These are phyloP conservation scores for Eupsilia transversa DNA, from an alignment of 2,888 invertebrate species.

Conservation along the genomic window DNA sequence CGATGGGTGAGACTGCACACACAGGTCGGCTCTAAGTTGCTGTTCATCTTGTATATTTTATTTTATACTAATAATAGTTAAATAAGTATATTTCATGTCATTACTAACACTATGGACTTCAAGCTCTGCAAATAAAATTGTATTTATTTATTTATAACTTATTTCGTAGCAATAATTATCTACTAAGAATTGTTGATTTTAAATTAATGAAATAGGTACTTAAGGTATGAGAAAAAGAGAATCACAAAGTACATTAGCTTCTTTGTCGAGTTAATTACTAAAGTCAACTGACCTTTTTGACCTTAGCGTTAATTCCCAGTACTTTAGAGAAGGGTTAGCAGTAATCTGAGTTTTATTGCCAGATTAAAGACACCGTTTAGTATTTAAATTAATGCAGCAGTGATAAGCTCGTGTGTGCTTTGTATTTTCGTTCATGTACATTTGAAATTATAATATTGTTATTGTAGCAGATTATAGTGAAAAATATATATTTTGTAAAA, in stretches of 20 bases:
- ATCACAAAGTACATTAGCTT: conserved; percentile 20
- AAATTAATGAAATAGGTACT: not conserved
- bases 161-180: not conserved
- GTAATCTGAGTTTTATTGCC: conserved; percentile 58
- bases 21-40: no score
- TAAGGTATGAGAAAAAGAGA: conserved; percentile 9
- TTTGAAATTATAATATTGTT: conserved; percentile 29
- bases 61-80: no score
- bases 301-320: conserved; percentile 61
- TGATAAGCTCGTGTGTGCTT: conserved; percentile 48
- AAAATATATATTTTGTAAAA: not conserved
- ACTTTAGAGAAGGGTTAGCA: conserved; percentile 51
- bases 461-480: conserved; percentile 4
- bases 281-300: conserved; percentile 61
- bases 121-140: no score
- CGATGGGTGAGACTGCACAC: no score
- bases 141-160: no score
- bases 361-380: conserved; percentile 46
- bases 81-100: no score
- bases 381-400: conserved; percentile 49
- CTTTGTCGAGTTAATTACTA: conserved; percentile 52
- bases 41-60: no score
- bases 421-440: conserved; percentile 24
- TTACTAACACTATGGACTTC: no score
- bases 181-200: not conserved